These are phyloP conservation scores for Cynocephalus volans DNA, from an alignment of 2,113 vertebrate species.

Conservation along the genomic window DNA sequence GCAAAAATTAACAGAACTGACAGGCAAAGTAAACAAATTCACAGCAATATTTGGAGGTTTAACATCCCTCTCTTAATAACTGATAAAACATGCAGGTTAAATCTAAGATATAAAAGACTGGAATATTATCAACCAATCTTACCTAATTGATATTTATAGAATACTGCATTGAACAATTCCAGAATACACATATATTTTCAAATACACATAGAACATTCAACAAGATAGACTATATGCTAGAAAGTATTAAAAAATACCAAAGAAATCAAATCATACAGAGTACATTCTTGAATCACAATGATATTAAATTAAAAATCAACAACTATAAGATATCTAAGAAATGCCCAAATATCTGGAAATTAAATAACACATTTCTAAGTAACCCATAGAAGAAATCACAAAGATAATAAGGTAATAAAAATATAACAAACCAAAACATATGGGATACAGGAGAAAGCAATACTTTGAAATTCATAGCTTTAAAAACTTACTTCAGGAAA, in stretches of 20 bases:
- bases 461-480: background rate
- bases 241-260: background rate
- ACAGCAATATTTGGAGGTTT: background rate
- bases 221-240: background rate
- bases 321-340: background rate
- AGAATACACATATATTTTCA: no score
- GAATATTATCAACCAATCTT: no score
- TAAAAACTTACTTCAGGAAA: background rate
- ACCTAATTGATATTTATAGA: no score
- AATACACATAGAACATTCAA: background rate
- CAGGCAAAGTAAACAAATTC: background rate
- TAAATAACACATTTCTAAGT: background rate
- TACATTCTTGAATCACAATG: background rate
- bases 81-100: background rate
- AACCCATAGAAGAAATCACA: background rate
- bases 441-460: background rate
- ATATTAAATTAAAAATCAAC: background rate
- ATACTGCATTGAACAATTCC: no score
- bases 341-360: background rate
- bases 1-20: background rate
- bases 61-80: background rate
- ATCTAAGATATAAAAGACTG: no score
- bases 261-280: slow-evolving; percentile 1
- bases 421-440: background rate
- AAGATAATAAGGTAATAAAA: slow-evolving; percentile 3